Conservation (phyloP, 2,113 vertebrate species). For the Plecturocebus donacophilus region DNA sequence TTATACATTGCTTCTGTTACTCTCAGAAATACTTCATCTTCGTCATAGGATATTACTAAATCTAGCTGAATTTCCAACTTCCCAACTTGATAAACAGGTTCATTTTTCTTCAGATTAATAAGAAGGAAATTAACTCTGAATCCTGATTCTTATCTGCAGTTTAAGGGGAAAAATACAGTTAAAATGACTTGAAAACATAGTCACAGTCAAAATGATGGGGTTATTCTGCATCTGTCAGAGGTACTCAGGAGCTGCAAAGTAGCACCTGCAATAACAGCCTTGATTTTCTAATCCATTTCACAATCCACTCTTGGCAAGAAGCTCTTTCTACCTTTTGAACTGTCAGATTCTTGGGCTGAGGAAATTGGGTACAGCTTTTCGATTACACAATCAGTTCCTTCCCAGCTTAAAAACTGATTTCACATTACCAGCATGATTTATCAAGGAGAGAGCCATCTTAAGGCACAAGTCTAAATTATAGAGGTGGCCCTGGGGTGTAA, state of each 20-base stretch:
- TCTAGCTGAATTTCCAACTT: constrained; percentile 57
- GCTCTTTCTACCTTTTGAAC: not conserved
- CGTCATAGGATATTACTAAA: constrained; percentile 25
- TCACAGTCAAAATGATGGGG: not conserved
- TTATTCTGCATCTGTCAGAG: not conserved
- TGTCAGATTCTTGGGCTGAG: constrained; percentile 15
- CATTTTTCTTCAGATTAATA: constrained; percentile 52
- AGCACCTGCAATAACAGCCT: not conserved
- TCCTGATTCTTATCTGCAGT: constrained; percentile 32
- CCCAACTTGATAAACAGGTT: constrained; percentile 32
- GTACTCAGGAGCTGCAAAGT: not conserved
- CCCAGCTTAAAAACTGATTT: constrained; percentile 43
- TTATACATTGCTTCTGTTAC: constrained; percentile 26
- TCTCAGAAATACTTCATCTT: constrained; percentile 47
- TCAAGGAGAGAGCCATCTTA: not conserved
- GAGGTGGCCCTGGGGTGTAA: not conserved
- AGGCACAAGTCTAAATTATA: not conserved
- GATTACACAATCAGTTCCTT: constrained; percentile 39
- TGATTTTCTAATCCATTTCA: constrained; percentile 58
- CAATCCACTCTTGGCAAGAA: constrained; percentile 35
- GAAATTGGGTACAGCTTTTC: constrained; percentile 57
- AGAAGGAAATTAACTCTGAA: constrained; percentile 35
- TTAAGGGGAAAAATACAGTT: not conserved
- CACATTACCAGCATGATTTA: constrained; percentile 38
- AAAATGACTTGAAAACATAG: not conserved